These are phyloP conservation scores for Machimus rusticus DNA, from an alignment of 2,888 invertebrate species.

Conservation along the genomic window DNA sequence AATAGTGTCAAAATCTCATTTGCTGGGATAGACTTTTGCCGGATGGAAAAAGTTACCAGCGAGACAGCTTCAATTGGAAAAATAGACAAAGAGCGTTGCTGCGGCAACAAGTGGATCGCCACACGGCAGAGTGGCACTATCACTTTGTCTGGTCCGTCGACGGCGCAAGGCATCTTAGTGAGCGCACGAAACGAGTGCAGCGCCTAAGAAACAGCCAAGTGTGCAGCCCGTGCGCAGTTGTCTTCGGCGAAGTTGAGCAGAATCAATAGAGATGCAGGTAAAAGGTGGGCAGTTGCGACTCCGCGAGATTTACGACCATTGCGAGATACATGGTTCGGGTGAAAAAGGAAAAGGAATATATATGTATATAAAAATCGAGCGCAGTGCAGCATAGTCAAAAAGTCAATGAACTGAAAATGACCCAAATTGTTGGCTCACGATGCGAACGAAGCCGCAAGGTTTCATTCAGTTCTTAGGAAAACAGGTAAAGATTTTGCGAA, in stretches of 20 bases:
- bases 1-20: neutral
- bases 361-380: neutral
- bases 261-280: constrained; percentile 26
- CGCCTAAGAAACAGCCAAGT: neutral
- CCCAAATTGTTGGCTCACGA: constrained; percentile 27
- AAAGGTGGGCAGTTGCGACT: constrained; percentile 25
- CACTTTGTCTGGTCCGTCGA: neutral
- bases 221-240: constrained; percentile 6
- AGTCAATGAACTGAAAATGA: constrained; percentile 42
- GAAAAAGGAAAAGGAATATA: neutral
- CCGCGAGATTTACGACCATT: neutral
- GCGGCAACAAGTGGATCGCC: neutral
- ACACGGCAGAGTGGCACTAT: neutral
- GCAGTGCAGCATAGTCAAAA: neutral
- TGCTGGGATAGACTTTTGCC: neutral
- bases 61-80: neutral
- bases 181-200: constrained; percentile 7
- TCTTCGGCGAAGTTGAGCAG: neutral
- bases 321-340: neutral
- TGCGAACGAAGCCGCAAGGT: neutral
- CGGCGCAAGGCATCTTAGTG: too few species aligned
- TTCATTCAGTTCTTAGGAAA: constrained; percentile 10
- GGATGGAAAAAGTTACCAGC: neutral
- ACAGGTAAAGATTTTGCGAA: constrained; percentile 4
- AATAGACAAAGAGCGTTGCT: neutral